A percentile compares a stretch with the other conserved stretches of the same genome.
Evolutionary conservation across 1,140 invertebrate genomes (phyloP).

Genomic region (Hyposmocoma kahamanoa): DNA sequence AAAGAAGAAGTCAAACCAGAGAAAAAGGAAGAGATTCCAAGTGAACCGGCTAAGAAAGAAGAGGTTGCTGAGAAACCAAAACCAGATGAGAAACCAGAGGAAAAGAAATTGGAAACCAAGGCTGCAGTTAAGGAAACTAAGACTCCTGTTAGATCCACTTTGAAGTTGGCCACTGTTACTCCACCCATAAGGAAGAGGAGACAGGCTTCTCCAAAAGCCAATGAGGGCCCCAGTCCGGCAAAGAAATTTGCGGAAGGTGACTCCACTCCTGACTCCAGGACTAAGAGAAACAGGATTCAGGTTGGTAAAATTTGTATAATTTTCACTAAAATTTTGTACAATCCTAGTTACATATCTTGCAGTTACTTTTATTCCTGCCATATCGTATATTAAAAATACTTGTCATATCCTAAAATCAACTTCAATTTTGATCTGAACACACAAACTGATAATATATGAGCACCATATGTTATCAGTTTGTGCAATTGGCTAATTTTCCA

Average conservation of each 20-base stretch:
- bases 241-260: slow-evolving; percentile 48
- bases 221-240: slow-evolving; percentile 46
- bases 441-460: too few species aligned
- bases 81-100: slow-evolving; percentile 42
- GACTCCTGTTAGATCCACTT: slow-evolving; percentile 68
- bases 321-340: too few species aligned
- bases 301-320: slow-evolving; percentile 26
- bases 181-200: slow-evolving; percentile 70
- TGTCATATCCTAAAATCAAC: too few species aligned
- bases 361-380: too few species aligned
- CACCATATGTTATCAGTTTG: too few species aligned
- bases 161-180: slow-evolving; percentile 73
- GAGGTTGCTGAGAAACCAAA: slow-evolving; percentile 28
- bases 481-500: too few species aligned
- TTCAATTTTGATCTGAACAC: too few species aligned
- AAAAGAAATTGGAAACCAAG: slow-evolving; percentile 46
- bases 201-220: slow-evolving; percentile 51
- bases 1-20: slow-evolving; percentile 28
- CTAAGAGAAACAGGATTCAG: slow-evolving; percentile 68
- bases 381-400: too few species aligned
- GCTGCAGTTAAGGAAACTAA: slow-evolving; percentile 62
- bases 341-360: too few species aligned
- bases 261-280: slow-evolving; percentile 51
- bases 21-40: slow-evolving; percentile 17
- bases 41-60: slow-evolving; percentile 35